Percentiles rank a stretch among this genome's conserved stretches.
Evolutionary conservation across 2,113 vertebrate species (phyloP).

Genomic region (Geococcyx californianus): DNA sequence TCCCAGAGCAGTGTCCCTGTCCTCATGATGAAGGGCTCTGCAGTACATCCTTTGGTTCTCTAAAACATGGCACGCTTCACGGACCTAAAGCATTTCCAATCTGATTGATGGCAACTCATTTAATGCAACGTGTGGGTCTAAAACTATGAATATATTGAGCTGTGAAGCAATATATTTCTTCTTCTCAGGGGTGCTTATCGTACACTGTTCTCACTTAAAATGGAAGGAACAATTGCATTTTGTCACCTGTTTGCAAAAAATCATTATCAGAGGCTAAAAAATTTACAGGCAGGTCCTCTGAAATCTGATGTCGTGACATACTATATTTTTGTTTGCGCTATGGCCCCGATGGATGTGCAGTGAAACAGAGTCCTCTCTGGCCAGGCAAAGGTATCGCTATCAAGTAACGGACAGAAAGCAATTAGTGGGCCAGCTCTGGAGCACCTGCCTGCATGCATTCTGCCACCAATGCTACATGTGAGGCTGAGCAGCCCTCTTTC

Average conservation of each 20-base stretch:
- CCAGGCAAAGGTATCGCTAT: background rate
- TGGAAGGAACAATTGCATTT: slow-evolving; percentile 21
- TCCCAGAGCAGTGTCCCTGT: background rate
- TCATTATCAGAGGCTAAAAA: slow-evolving; percentile 33
- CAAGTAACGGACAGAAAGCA: background rate
- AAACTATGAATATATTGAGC: slow-evolving; percentile 26
- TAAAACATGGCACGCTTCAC: background rate
- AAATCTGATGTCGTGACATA: slow-evolving; percentile 7
- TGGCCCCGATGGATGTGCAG: background rate
- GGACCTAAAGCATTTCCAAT: background rate
- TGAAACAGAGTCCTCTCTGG: background rate
- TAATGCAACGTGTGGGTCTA: background rate
- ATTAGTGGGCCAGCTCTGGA: accelerated
- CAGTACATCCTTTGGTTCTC: background rate
- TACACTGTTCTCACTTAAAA: background rate
- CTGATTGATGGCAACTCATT: slow-evolving; percentile 37
- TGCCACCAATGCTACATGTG: accelerated
- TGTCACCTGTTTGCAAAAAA: slow-evolving; percentile 40
- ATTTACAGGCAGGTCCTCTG: slow-evolving; percentile 1
- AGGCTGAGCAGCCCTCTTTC: background rate
- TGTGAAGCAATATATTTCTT: slow-evolving; percentile 1
- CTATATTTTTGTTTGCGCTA: background rate
- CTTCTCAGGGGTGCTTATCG: background rate
- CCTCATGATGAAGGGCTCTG: slow-evolving; percentile 29
- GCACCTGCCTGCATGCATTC: background rate